Percentiles rank a stretch among this genome's conserved stretches.
Conservation (phyloP, 2,797 vertebrate genomes). For the Anabas testudineus region DNA sequence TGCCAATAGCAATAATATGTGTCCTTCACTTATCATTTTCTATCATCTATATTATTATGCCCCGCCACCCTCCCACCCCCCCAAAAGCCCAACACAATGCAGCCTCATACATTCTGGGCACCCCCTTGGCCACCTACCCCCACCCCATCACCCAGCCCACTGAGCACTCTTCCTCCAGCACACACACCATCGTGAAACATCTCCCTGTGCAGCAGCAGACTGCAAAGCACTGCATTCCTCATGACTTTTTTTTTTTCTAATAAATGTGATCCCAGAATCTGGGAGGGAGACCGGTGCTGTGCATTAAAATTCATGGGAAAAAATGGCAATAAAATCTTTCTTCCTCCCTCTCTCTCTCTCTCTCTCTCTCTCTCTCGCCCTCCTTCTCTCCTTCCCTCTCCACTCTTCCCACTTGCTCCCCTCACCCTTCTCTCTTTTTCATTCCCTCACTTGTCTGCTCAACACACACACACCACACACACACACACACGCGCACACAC, state of each 20-base stretch:
- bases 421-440: slow-evolving; percentile 66
- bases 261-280: slow-evolving; percentile 82
- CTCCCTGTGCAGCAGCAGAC: slow-evolving; percentile 72
- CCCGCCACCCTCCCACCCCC: slow-evolving; percentile 50
- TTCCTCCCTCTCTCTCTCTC: slow-evolving; percentile 51
- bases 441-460: slow-evolving; percentile 73
- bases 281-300: slow-evolving; percentile 75
- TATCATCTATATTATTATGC: slow-evolving; percentile 76
- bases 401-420: slow-evolving; percentile 53
- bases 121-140: slow-evolving; percentile 11
- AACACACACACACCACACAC: slow-evolving; percentile 50
- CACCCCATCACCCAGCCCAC: slow-evolving; percentile 18
- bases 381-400: slow-evolving; percentile 47
- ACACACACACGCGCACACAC: slow-evolving; percentile 23
- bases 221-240: slow-evolving; percentile 79
- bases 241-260: slow-evolving; percentile 77
- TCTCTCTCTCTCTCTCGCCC: no score
- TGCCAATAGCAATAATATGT: slow-evolving; percentile 80
- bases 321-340: slow-evolving; percentile 84
- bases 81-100: slow-evolving; percentile 41
- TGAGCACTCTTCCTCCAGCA: slow-evolving; percentile 11
- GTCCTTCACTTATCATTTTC: slow-evolving; percentile 81
- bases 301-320: slow-evolving; percentile 87
- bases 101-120: slow-evolving; percentile 63
- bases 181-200: slow-evolving; percentile 64